A percentile compares a stretch with the other conserved stretches of the same genome.
Evolutionary conservation across 1,140 invertebrate genomes (phyloP).

Genomic region (Microplitis demolitor): DNA sequence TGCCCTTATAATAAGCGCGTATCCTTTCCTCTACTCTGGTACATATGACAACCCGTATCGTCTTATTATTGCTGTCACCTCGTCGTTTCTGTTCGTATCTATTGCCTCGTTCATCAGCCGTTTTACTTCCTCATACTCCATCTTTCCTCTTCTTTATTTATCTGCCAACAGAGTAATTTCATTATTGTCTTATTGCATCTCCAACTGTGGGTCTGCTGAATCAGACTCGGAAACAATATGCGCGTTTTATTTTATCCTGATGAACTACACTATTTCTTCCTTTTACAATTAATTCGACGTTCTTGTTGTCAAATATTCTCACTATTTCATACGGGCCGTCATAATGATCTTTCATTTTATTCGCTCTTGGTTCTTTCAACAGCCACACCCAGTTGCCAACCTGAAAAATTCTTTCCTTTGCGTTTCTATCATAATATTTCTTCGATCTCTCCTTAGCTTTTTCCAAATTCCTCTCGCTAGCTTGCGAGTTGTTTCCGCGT

Average conservation of each 20-base stretch:
- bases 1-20: no score
- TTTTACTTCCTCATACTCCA: no score
- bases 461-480: background rate
- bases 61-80: no score
- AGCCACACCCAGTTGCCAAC: background rate
- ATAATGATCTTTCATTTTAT: constrained; percentile 8
- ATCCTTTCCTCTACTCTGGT: no score
- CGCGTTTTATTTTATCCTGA: background rate
- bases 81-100: no score
- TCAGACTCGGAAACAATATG: no score
- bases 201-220: no score
- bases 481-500: background rate
- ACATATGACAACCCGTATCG: no score
- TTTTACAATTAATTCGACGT: background rate
- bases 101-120: no score
- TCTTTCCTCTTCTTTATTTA: no score
- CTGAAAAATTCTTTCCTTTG: background rate
- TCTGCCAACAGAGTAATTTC: no score
- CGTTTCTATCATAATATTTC: background rate
- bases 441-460: background rate
- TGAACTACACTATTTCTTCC: background rate
- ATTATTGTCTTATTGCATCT: no score
- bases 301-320: background rate
- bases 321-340: background rate
- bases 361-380: background rate